phyloP scores from a whole-genome alignment of 2,888 invertebrate genomes.

The Andrena marginata region DNA sequence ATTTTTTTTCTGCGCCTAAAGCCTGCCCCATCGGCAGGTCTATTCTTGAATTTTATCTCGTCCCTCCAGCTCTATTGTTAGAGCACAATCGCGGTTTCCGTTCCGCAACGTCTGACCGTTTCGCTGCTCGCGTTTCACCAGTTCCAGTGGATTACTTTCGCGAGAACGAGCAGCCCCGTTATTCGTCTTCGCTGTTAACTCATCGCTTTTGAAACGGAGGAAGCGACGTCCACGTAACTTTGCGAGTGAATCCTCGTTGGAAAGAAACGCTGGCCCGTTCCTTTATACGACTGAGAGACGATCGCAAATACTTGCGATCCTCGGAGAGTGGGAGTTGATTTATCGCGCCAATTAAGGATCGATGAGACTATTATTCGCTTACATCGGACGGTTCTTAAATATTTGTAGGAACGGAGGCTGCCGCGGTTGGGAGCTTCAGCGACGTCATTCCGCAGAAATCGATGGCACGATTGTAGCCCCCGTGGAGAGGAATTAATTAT shows the following conservation, averaged over 20 bases:
- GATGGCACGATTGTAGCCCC: not conserved
- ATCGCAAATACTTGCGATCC: not conserved
- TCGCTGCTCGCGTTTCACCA: not conserved
- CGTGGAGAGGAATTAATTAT: conserved; percentile 30
- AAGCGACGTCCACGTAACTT: not conserved
- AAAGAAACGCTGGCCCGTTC: too few species aligned
- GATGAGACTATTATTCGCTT: not conserved
- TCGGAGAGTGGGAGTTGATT: not conserved
- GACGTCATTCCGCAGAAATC: conserved; percentile 13
- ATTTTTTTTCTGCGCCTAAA: not conserved
- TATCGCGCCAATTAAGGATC: not conserved
- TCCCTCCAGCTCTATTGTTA: conserved; percentile 13
- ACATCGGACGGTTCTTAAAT: not conserved
- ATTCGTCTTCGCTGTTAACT: not conserved
- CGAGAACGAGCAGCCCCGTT: not conserved
- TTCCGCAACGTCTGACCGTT: not conserved
- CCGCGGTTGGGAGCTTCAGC: not conserved
- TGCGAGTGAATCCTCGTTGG: not conserved
- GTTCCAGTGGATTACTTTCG: not conserved
- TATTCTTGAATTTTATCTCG: conserved; percentile 9
- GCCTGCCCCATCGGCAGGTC: not conserved
- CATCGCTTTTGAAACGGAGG: not conserved
- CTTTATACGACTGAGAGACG: too few species aligned
- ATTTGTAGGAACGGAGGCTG: not conserved
- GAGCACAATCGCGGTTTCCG: conserved; percentile 18